Evolutionary conservation across 2,113 vertebrate species (phyloP), one percentile per base, ranked within the genome.

Genomic region (Brachypteracias leptosomus): DNA sequence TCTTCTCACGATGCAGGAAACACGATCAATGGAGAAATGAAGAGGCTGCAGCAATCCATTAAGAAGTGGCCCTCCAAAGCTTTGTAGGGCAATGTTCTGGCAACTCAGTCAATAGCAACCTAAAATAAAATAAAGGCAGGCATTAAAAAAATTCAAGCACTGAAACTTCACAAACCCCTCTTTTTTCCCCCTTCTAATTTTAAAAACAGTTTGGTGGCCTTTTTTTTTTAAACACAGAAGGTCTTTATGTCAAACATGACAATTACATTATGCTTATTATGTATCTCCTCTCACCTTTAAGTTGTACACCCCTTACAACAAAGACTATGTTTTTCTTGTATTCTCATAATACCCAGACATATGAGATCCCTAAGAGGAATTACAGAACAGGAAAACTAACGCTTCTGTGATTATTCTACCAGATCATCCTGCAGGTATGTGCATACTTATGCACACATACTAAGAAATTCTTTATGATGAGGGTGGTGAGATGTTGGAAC

Each of bases 41-140:
- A 80, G 76, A 92, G 91, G 63, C 93, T 97, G 92, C 97, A 97
- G 97, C 93, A 98, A 98, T 98, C 98, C 98, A 98, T 98, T 95
- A 98, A 98, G 97, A 98, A 97, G 95, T 93, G 96, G 93, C 97
- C 96, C 96, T 91, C 95, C 94, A 90, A 89, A 96, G 87, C 92
- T 96, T 81, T 95, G 85, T 8, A 75, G 84, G 89, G 68, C 79
- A 96, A 88, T 90, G 84, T 90, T 94, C 95, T 70, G 93, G 80
- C 76, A 96, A 95, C 85, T 97, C 95, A 96, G 90, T 24, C 29
- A 42, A 71, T 49, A 81, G 91, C 95, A 97, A 97, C 96, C 98
- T 98, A 86, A 90, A 97, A 92, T 59, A 97, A 88, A 98, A 92
- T 36, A 85, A 89, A 96, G 46, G 10, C 25, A 89, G 21, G 12